Conservation (phyloP, 2,113 vertebrate species). For the Nicator chloris region DNA sequence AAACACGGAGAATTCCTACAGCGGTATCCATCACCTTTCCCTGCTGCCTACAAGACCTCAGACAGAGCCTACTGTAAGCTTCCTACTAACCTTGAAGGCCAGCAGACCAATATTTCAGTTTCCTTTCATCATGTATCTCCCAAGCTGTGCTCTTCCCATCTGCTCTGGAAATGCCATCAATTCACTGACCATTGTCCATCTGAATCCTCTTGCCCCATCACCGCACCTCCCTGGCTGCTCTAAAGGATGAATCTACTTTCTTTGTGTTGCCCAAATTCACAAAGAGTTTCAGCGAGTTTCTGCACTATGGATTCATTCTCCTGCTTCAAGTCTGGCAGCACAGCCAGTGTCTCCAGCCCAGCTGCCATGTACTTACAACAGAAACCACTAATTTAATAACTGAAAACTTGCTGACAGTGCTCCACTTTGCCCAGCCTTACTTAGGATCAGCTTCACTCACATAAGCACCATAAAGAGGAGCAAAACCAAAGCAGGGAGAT, state of each 20-base stretch:
- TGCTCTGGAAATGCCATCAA: not conserved
- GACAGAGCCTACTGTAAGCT: not conserved
- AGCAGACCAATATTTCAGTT: not conserved
- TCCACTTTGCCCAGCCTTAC: not conserved
- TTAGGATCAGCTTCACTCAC: not conserved
- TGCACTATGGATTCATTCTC: not conserved
- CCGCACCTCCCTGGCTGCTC: not conserved
- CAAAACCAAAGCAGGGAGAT: not conserved
- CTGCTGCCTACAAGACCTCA: not conserved
- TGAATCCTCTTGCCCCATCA: not conserved
- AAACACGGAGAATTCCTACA: not conserved
- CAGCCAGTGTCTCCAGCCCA: not conserved
- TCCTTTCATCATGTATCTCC: not conserved
- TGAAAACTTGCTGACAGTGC: not conserved
- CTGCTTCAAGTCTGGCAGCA: not conserved
- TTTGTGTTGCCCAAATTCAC: not conserved
- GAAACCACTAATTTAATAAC: not conserved
- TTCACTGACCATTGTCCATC: not conserved
- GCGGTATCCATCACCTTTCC: not conserved
- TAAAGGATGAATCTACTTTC: not conserved
- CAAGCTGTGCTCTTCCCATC: not conserved
- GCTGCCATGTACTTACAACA: not conserved
- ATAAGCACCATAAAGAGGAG: not conserved
- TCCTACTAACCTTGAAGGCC: not conserved
- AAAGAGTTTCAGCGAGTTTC: not conserved